Evolutionary conservation across 2,113 vertebrate species (phyloP).

Genomic region (Cacatua alba): DNA sequence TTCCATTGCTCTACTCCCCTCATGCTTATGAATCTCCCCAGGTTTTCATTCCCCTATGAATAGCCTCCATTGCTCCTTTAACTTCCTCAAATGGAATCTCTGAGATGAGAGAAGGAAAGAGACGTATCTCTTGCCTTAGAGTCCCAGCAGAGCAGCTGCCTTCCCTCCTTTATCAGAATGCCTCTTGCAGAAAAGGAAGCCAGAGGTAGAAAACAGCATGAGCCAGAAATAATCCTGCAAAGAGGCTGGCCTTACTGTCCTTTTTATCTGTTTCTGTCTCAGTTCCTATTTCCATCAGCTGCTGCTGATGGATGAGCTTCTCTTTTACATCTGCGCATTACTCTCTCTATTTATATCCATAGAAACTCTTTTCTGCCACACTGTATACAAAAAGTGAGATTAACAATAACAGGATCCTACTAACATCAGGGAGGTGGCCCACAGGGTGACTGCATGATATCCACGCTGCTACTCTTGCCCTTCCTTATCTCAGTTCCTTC

Average conservation of each 20-base stretch:
- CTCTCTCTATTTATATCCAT: background rate
- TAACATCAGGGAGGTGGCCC: background rate
- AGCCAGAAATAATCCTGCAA: conserved; percentile 19
- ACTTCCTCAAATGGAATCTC: background rate
- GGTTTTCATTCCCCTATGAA: background rate
- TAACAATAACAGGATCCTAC: conserved; percentile 6
- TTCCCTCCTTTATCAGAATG: background rate
- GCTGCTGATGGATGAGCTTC: background rate
- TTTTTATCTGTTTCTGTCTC: conserved; percentile 30
- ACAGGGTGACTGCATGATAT: background rate
- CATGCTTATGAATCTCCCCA: background rate
- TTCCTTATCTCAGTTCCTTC: background rate
- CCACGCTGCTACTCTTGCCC: background rate
- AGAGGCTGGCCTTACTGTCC: background rate
- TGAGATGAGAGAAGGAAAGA: background rate
- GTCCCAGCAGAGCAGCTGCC: background rate
- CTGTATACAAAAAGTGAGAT: background rate
- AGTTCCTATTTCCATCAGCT: background rate
- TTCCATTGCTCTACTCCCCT: background rate
- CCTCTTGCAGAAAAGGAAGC: background rate
- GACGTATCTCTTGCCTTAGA: background rate
- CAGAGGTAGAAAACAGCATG: background rate
- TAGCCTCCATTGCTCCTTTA: background rate
- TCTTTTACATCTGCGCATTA: background rate
- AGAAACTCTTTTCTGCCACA: background rate